Evolutionary conservation across 2,888 invertebrate genomes (phyloP), one percentile per base, ranked within the genome.

Genomic region (Capitulum mitella): DNA sequence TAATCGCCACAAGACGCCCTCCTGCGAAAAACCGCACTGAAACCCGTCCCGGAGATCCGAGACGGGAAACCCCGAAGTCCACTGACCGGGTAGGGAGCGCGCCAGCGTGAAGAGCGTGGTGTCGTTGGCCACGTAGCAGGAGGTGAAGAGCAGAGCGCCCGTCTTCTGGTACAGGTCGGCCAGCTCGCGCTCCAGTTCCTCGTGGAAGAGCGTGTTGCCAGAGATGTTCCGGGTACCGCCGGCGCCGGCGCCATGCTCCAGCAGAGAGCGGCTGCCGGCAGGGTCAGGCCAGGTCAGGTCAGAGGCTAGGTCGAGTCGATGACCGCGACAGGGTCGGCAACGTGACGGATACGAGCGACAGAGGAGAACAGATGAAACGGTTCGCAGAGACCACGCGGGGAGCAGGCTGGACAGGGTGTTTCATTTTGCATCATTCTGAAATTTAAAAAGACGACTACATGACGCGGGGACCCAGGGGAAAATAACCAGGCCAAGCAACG

Each of bases 211-310:
- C 0, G 97, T 95, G 87, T 97, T 98, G 10, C 98, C 98, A 6
- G 97, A 95, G 83, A 98, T 98, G 86, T 98, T 98, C 78, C 98
- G 89, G 0, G 98, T 98, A 43, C 98, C 98, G 19, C 98, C 98
- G 34, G 97, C 95, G 0, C 98, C 97, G 0, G 94, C 93, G 10
- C 97, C 97, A 86, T 93, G 93, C 80, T 91, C 90, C 78, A 92
- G 91, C 82, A 95, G 87, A 19, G 96, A 94, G 79, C 90, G 88
- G 51, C 91, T 90, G 83, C 74, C 26, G 5, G 19, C 26, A 54
- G 14, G 48, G 12, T 48, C 48, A 48, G 48, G 6, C 48, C 2
- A 16, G 12, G 16, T 16, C 51, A 51, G 51, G 14, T 46, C 46
- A 46, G 46, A 46, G 46, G 46, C 3, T 16, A 51, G 51, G 46